Evolutionary conservation across 2,113 vertebrate species (phyloP).

Genomic region (Falco punctatus): DNA sequence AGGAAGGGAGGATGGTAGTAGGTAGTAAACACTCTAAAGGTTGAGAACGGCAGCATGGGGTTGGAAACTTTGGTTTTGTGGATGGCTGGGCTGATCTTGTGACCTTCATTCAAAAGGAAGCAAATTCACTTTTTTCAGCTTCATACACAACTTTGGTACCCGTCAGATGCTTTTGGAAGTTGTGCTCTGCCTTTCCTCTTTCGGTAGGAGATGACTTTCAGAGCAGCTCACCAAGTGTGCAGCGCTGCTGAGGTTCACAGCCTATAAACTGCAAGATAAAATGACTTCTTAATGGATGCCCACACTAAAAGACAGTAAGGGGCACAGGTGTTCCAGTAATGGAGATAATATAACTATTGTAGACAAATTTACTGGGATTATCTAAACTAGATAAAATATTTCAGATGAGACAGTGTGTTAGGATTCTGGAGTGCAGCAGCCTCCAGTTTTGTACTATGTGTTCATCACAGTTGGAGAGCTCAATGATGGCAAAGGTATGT

Average conservation of each 20-base stretch:
- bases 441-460: neutral
- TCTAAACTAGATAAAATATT: neutral
- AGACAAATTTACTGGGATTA: neutral
- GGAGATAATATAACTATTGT: neutral
- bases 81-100: neutral
- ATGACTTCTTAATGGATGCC: neutral
- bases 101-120: neutral
- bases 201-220: neutral
- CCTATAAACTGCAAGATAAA: neutral
- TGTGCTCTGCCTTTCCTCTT: neutral
- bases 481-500: neutral
- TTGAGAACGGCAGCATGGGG: neutral
- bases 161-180: neutral
- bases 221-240: neutral
- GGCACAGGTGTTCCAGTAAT: neutral
- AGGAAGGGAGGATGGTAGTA: neutral
- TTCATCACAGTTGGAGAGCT: neutral
- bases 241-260: neutral
- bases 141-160: neutral
- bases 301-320: neutral
- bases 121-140: neutral
- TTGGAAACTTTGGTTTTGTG: neutral
- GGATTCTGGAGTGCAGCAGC: neutral
- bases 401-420: neutral
- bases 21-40: neutral